Base-by-base conservation (phyloP, 2,113 vertebrate genomes). In the Leptobrachium ailaonicum region DNA sequence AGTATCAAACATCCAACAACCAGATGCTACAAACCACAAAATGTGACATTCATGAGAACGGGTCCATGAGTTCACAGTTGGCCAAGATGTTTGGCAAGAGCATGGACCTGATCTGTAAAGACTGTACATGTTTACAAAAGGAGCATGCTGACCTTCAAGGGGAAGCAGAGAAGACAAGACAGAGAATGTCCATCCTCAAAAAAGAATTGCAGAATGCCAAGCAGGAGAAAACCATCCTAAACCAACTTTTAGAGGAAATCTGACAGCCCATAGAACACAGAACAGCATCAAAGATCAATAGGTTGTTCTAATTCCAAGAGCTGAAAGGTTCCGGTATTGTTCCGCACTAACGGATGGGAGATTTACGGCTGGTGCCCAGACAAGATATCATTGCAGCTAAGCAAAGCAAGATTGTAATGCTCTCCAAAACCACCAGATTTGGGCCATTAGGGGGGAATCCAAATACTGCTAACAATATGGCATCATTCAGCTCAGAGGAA, bases 11-110 rank as follows among this genome's bases (percentile, higher is more conserved):
- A 32, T 32, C 90, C 47, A 87, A 90, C 1, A 87, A 68, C 45
- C 85, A 90, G 87, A 91, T 94, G 82, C 89, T 90, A 0, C 87
- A 93, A 85, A 90, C 88, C 0, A 93, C 88, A 1, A 88, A 85
- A 86, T 82, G 83, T 9, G 87, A 88, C 68, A 89, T 94, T 66
- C 77, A 83, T 2, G 93, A 95, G 88, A 95, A 93, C 54, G 20
- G 53, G 0, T 66, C 74, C 1, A 2, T 93, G 45, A 91, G 83
- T 2, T 63, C 85, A 8, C 89, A 86, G 82, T 83, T 89, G 64
- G 66, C 69, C 75, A 90, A 84, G 80, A 58, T 92, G 60, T 89
- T 93, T 0, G 85, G 85, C 60, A 89, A 88, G 11, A 85, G 82
- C 2, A 4, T 82, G 45, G 77, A 79, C 58, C 84, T 95, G 82